Conservation (phyloP, 2,888 invertebrate genomes). For the Drosophila imparisetae region DNA sequence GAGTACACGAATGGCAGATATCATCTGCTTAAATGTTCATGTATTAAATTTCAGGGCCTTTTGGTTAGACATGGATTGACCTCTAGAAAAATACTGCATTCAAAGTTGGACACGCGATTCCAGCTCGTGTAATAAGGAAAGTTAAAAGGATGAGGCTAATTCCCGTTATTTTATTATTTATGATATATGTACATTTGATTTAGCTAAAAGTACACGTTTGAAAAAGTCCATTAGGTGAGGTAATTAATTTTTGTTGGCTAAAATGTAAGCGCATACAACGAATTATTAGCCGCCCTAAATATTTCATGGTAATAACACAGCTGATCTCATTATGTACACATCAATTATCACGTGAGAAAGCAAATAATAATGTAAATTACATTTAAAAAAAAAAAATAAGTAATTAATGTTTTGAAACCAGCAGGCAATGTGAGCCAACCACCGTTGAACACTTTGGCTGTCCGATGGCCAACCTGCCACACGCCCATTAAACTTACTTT, state of each 20-base stretch:
- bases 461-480: background rate
- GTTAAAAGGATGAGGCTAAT: background rate
- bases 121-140: background rate
- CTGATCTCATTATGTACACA: constrained; percentile 60
- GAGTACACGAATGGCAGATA: no score
- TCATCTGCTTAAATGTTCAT: no score
- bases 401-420: constrained; percentile 67
- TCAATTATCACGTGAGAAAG: constrained; percentile 43
- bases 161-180: background rate
- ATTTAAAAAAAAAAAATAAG: constrained; percentile 43
- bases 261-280: constrained; percentile 19
- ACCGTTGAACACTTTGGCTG: background rate
- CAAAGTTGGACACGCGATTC: background rate
- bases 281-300: constrained; percentile 14
- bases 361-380: constrained; percentile 73
- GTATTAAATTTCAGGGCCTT: no score
- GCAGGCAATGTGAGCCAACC: constrained; percentile 11
- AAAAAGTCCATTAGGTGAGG: constrained; percentile 1
- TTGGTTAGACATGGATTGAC: no score
- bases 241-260: constrained; percentile 7
- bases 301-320: constrained; percentile 60
- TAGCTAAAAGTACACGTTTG: no score
- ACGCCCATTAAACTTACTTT: constrained; percentile 74
- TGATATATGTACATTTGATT: background rate
- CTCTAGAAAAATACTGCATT: background rate